Evolutionary conservation across 1,140 invertebrate species (phyloP), one percentile per base, ranked within the genome.

Genomic region (Ceratitis capitata): DNA sequence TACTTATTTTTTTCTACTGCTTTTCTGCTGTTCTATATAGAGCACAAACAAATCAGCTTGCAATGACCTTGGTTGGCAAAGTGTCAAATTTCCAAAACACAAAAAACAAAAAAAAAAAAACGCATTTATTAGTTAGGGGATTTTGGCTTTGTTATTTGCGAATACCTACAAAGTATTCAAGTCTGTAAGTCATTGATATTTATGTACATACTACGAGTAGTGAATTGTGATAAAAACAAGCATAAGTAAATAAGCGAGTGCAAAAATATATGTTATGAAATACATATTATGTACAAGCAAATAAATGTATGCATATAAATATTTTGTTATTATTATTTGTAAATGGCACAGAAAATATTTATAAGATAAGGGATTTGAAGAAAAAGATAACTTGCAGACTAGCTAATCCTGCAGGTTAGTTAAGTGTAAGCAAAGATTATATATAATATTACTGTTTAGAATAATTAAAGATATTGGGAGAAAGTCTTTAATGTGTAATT

Each of bases 81-180:
- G 69, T 78, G 69, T 78, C 69, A 78, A 78, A 78, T 78, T 78
- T 78, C 69, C 42, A 78, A 78, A 78, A n/a, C n/a, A n/a, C n/a
- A n/a, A n/a, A n/a, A n/a, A n/a, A n/a, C n/a, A n/a, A n/a, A n/a
- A n/a, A n/a, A n/a, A n/a, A n/a, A n/a, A n/a, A n/a, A n/a, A 39
- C 39, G 45, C 35, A 78, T 78, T 78, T 78, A 78, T 78, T n/a
- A 19, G 39, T 7, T 78, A n/a, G n/a, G 39, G 14, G 2, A 26
- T 78, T n/a, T n/a, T 47, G 16, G 16, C 12, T 45, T 78, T 78
- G 69, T 45, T 78, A 9, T 78, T n/a, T 78, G 69, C 39, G 26
- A 26, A 78, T 78, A n/a, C n/a, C n/a, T n/a, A n/a, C n/a, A n/a
- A 45, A 78, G 69, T 78, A 78, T 39, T 78, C 26, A 78, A 78